Conservation (phyloP, 92 coral and sea anemone species). For the Porites divaricata region DNA sequence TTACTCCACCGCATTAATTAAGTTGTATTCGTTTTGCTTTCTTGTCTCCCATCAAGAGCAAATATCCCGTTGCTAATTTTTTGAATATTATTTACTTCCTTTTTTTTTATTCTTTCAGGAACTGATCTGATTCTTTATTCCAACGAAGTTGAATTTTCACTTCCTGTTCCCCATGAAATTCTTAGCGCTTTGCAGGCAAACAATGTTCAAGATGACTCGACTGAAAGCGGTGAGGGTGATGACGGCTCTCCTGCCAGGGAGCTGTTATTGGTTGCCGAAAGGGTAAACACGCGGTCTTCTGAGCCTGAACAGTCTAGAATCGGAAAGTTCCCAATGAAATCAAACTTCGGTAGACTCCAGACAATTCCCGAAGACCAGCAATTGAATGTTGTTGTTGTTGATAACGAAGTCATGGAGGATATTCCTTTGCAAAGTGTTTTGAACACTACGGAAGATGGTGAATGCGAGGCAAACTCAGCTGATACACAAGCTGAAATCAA, state of each 20-base stretch:
- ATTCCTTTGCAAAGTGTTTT: neutral
- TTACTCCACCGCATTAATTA: no score
- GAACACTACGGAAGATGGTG: neutral
- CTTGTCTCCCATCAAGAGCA: no score
- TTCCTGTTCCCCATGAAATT: constrained; percentile 71
- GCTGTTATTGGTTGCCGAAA: constrained; percentile 66
- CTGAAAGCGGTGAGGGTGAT: constrained; percentile 20
- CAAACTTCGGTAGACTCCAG: constrained; percentile 48
- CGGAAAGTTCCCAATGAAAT: constrained; percentile 28
- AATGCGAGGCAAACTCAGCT: neutral
- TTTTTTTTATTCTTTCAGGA: constrained; percentile 31
- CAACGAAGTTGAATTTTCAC: constrained; percentile 80
- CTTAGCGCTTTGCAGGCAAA: constrained; percentile 23
- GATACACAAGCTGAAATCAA: neutral
- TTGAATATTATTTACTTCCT: neutral
- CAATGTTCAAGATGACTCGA: neutral
- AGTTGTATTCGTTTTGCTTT: no score
- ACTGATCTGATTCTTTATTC: constrained; percentile 63
- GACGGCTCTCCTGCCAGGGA: constrained; percentile 34
- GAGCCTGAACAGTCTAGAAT: constrained; percentile 2
- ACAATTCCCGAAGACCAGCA: constrained; percentile 76
- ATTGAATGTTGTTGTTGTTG: constrained; percentile 28
- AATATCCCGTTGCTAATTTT: no score
- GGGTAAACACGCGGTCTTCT: constrained; percentile 17
- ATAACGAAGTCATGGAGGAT: constrained; percentile 17